Evolutionary conservation across 2,797 vertebrate genomes (phyloP), one percentile per base, ranked within the genome.

Genomic region (Pantherophis alleghaniensis): DNA sequence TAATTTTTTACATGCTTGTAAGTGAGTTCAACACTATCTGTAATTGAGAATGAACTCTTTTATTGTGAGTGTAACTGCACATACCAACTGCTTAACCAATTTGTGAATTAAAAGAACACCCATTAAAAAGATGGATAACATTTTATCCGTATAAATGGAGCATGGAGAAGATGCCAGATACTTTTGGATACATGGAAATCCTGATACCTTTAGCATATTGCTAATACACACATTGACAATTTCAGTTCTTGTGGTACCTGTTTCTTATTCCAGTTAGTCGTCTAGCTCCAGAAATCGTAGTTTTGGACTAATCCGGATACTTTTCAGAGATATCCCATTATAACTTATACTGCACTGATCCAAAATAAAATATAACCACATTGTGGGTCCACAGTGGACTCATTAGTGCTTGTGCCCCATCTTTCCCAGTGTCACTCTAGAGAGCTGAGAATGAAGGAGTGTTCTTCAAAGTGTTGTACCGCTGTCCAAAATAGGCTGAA

Each of bases 1-100:
- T 98, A 97, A 97, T 97, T 97, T 93, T 96, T 96, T 97, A 95
- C 97, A 97, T 91, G 93, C 96, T 96, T 94, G 96, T 96, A 95
- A 96, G 95, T 95, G 60, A 94, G 92, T 97, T 97, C 95, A 96
- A 93, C 93, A 53, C 94, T 97, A 96, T 95, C 94, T 95, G 93
- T 96, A 96, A 97, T 96, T 95, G 93, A 97, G 92, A 96, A 92
- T 94, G 94, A 97, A 94, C 88, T 88, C 9, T 95, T 97, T 97
- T 95, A 93, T 94, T 96, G 89, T 94, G 93, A 92, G 20, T 60
- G 22, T 91, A 92, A 94, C 94, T 93, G 94, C 55, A 18, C 93
- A 96, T 96, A 95, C 87, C 93, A 94, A 96, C 94, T 95, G 56
- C 93, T 95, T 95, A 89, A 95, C 92, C 90, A 95, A 95, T 95